Base-by-base conservation (phyloP, 2,888 invertebrate genomes). In the Tetropium fuscum region DNA sequence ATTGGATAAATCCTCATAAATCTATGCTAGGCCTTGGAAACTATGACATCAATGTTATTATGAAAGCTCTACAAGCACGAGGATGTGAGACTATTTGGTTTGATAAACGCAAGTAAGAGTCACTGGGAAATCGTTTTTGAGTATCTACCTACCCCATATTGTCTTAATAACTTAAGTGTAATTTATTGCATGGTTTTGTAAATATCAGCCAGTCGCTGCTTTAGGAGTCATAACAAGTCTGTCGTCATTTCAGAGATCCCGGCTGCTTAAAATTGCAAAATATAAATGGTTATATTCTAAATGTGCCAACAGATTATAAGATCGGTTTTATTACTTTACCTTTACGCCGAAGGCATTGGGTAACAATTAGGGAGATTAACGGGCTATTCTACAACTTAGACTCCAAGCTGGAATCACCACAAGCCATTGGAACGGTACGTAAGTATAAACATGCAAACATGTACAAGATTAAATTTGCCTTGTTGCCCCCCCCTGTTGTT, bases 21-120 rank as follows among this genome's bases (percentile, higher is more conserved):
- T 96, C 95, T 8, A 82, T 95, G 74, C 84, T 98, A 60, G 98
- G 98, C 1, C 85, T 97, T 4, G 99, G 99, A 34, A 98, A 99
- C 83, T 99, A 98, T 84, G 99, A 99, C 82, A 93, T 98, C 60
- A 99, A 99, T 84, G 97, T 98, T 7, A 91, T 99, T 53, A 97
- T 98, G 93, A 91, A 94, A 63, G 98, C 98, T 0, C 82, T 98
- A 36, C 94, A 96, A 78, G 86, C 87, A 56, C 91, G 90, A 79
- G 91, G 91, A 10, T 93, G 89, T 77, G 94, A 94, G 80, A 92
- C 94, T n/a, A 86, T 95, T 56, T 98, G 98, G 98, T 98, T 97
- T 84, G 98, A 98, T 83, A 97, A 95, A 80, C 86, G 98, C 83
- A 96, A 94, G 96, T 97, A 83, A 84, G 60, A 62, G n/a, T n/a